Evolutionary conservation across 2,113 vertebrate species (phyloP).

Genomic region (Steatornis caripensis): DNA sequence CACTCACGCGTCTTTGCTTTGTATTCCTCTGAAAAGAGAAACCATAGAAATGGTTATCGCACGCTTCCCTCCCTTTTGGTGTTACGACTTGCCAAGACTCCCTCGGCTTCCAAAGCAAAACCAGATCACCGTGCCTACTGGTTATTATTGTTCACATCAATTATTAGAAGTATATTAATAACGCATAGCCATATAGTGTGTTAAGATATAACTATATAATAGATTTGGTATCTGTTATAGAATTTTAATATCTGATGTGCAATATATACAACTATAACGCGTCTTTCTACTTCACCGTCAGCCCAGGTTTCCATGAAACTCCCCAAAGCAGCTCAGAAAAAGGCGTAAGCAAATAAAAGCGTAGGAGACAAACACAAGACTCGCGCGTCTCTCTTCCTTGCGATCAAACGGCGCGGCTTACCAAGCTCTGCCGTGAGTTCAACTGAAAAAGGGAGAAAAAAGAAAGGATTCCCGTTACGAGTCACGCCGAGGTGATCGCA

Average conservation of each 20-base stretch:
- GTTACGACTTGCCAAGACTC: too few relatives aligned
- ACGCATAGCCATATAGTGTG: too few relatives aligned
- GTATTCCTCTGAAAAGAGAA: not conserved
- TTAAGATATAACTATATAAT: too few relatives aligned
- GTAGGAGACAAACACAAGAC: not conserved
- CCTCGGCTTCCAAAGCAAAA: too few relatives aligned
- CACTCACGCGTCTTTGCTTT: not conserved
- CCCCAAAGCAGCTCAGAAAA: not conserved
- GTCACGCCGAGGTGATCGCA: fast-evolving
- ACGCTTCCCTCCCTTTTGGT: fast-evolving
- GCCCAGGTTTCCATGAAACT: not conserved
- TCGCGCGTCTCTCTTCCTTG: not conserved
- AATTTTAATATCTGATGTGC: too few relatives aligned
- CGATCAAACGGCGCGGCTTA: not conserved
- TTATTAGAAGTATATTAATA: too few relatives aligned
- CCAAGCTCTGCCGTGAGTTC: not conserved
- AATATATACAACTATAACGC: too few relatives aligned
- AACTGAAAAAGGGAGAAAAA: not conserved
- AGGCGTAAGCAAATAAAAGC: not conserved
- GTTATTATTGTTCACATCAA: too few relatives aligned
- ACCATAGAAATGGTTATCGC: fast-evolving
- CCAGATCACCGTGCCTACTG: too few relatives aligned
- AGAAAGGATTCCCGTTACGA: not conserved
- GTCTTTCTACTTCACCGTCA: not conserved
- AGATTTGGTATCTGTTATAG: too few relatives aligned